Evolutionary conservation across 2,797 vertebrate genomes (phyloP), one percentile per base, ranked within the genome.

Genomic region (Peromyscus attwateri): DNA sequence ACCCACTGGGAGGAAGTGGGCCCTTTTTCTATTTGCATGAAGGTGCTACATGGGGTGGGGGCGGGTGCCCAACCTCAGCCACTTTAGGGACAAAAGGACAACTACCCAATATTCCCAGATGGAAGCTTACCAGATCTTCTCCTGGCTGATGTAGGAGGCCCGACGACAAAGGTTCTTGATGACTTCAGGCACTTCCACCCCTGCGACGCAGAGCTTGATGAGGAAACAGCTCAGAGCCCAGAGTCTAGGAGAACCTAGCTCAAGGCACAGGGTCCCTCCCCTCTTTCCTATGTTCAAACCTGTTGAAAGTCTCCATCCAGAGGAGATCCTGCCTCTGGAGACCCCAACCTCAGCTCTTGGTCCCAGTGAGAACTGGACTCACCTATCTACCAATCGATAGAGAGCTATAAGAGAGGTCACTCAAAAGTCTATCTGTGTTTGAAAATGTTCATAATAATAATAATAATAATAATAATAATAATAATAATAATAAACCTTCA

Each of bases 81-180:
- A 43, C 90, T 91, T 49, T 27, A 2, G 46, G 29, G 29, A 94
- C 90, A 23, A 79, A 83, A 89, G 40, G 34, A 11, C 90, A 85
- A 23, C 31, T 19, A 57, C 37, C 21, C 14, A 11, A 19, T 1
- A n/a, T 37, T 37, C 6, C 46, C 62, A 60, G 46, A 11, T 1
- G 10, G 19, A 17, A 14, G 9, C 96, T 98, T 49, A 98, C 98
- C 97, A 98, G 66, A 98, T 95, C 84, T 98, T 98, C 89, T 98
- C 98, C 37, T 98, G 98, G 94, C 97, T 98, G 87, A 99, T 98
- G 94, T 99, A 99, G 95, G 99, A 99, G 94, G 99, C 99, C 94
- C 98, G 97, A 60, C 99, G 98, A 68, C 99, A 98, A 87, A 98
- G 98, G 92, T 98, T 98, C 16, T 98, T 98, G 93, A 99, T 99